Percentiles rank a stretch among this genome's conserved stretches.
These are phyloP conservation scores for Falco biarmicus DNA, from an alignment of 2,797 vertebrate species.

Conservation along the genomic window DNA sequence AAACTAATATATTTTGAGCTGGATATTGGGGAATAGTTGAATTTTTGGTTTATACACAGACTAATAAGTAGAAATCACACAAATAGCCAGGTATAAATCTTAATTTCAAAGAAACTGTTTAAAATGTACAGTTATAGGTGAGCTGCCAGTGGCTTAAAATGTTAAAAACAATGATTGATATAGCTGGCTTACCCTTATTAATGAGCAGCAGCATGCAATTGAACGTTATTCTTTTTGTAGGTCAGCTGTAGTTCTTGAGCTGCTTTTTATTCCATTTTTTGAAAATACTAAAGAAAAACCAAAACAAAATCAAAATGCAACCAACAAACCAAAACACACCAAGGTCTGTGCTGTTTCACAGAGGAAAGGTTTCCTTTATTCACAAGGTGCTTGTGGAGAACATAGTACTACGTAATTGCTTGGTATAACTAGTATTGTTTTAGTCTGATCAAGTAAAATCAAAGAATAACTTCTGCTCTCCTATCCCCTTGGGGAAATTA, in stretches of 20 bases:
- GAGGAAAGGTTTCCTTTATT: neutral
- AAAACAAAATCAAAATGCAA: too few species aligned
- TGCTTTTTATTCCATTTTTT: neutral
- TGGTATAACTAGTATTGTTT: neutral
- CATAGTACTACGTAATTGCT: neutral
- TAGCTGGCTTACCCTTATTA: neutral
- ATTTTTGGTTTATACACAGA: neutral
- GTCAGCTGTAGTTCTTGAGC: neutral
- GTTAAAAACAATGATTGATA: neutral
- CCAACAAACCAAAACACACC: neutral
- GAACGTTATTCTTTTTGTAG: neutral
- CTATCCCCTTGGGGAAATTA: neutral
- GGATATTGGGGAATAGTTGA: neutral
- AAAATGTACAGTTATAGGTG: neutral
- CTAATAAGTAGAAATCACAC: neutral
- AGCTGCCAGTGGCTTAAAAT: neutral
- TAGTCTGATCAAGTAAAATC: neutral
- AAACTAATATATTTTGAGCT: neutral
- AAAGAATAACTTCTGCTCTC: neutral
- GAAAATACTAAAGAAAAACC: neutral
- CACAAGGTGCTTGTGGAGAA: neutral
- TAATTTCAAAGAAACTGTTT: neutral
- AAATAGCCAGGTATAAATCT: neutral
- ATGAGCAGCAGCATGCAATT: neutral
- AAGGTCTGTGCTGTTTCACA: neutral